Base-by-base conservation (phyloP, 2,888 invertebrate genomes). In the Heteropelma amictum region DNA sequence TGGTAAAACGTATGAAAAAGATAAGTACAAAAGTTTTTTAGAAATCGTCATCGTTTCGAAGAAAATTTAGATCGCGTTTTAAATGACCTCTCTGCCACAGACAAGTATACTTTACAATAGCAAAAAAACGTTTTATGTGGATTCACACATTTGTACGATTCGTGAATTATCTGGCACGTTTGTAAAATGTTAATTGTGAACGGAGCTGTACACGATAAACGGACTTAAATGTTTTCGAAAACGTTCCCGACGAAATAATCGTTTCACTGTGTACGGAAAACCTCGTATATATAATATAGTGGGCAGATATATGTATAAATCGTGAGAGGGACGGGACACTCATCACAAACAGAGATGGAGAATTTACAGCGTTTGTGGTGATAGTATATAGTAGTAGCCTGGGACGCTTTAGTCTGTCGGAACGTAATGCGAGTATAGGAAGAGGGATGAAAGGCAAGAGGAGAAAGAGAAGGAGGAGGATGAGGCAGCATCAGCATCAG, bases 291-390 rank as follows among this genome's bases (percentile, higher is more conserved):
- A 38, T 47, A 61, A n/a, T n/a, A n/a, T n/a, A n/a, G n/a, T n/a
- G n/a, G n/a, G n/a, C n/a, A n/a, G n/a, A n/a, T n/a, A n/a, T n/a
- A n/a, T n/a, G n/a, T n/a, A n/a, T n/a, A n/a, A n/a, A n/a, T n/a
- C n/a, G n/a, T n/a, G n/a, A 28, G 26, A 51, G 58, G 45, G 56
- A 68, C 40, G 68, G 54, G 61, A 54, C 35, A 54, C 30, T 61
- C 60, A 38, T 68, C 58, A 68, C 63, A 70, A 63, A 72, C 54
- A 61, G 72, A 72, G 72, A 72, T 45, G 67, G 60, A 67, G 67
- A 54, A 67, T 67, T 61, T 67, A 67, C 47, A 67, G 67, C 67
- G 60, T 67, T 72, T 67, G 72, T 72, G 53, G 72, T 60, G 61
- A 67, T 72, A 67, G 64, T 54, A 64, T 72, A 61, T 67, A 64